phyloP scores from a whole-genome alignment of 2,113 vertebrate species.

The Proterorhinus semilunaris region DNA sequence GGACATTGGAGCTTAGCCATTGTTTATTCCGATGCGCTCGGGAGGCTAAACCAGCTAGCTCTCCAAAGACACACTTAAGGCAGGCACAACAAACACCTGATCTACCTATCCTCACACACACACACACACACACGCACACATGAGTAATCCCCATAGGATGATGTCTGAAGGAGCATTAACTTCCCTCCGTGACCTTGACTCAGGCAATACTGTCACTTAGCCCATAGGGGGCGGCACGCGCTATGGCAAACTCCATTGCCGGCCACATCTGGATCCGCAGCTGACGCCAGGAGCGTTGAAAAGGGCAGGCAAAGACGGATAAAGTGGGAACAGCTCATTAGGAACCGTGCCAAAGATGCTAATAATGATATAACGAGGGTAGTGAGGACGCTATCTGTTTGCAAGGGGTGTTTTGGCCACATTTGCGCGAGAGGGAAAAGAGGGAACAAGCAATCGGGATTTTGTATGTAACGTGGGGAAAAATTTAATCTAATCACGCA shows the following conservation, averaged over 20 bases:
- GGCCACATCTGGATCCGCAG: conserved; percentile 21
- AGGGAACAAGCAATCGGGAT: no score
- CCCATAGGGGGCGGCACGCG: conserved; percentile 54
- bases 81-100: conserved; percentile 32
- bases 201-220: conserved; percentile 44
- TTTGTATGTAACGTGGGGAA: no score
- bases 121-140: neutral
- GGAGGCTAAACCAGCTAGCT: conserved; percentile 43
- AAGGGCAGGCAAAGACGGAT: neutral
- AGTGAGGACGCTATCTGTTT: conserved; percentile 2
- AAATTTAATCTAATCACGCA: no score
- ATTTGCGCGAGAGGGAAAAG: neutral
- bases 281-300: conserved; percentile 10
- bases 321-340: conserved; percentile 1
- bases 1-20: conserved; percentile 62
- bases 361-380: neutral
- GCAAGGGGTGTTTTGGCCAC: neutral
- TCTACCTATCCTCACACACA: conserved; percentile 13
- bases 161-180: conserved; percentile 18
- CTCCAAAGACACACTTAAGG: conserved; percentile 28
- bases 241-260: conserved; percentile 2
- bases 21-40: conserved; percentile 64
- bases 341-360: neutral
- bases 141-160: conserved; percentile 8
- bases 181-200: conserved; percentile 55